Conservation (phyloP, 2,888 invertebrate genomes). For the Caradrina clavipalpis region DNA sequence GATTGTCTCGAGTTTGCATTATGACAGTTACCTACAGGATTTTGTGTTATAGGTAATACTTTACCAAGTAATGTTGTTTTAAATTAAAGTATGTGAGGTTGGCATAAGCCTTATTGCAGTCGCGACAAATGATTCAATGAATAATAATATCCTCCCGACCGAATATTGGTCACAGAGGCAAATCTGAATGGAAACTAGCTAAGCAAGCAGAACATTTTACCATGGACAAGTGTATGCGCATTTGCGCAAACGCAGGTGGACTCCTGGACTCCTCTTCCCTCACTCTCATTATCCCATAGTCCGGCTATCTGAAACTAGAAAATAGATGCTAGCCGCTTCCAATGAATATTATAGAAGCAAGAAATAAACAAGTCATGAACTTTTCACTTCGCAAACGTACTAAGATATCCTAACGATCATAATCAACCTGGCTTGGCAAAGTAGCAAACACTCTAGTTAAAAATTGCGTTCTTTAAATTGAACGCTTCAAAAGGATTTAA, state of each 20-base stretch:
- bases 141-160: background rate
- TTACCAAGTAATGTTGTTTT: too few relatives aligned
- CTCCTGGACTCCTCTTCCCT: too few relatives aligned
- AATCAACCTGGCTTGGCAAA: background rate
- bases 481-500: background rate
- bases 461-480: background rate
- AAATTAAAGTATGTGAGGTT: too few relatives aligned
- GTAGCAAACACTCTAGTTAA: background rate
- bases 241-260: too few relatives aligned
- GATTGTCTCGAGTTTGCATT: constrained; percentile 21
- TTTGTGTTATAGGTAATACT: background rate
- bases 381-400: background rate
- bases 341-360: constrained; percentile 2
- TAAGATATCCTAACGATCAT: background rate
- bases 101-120: constrained; percentile 20
- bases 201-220: too few relatives aligned
- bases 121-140: constrained; percentile 29
- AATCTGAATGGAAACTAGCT: too few relatives aligned
- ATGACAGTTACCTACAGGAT: constrained; percentile 1
- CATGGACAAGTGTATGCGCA: too few relatives aligned
- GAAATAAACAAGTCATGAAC: constrained; percentile 25
- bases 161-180: too few relatives aligned
- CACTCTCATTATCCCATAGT: too few relatives aligned
- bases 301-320: too few relatives aligned
- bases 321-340: too few relatives aligned